Conservation (phyloP, 2,888 invertebrate species). For the Mamestra brassicae region DNA sequence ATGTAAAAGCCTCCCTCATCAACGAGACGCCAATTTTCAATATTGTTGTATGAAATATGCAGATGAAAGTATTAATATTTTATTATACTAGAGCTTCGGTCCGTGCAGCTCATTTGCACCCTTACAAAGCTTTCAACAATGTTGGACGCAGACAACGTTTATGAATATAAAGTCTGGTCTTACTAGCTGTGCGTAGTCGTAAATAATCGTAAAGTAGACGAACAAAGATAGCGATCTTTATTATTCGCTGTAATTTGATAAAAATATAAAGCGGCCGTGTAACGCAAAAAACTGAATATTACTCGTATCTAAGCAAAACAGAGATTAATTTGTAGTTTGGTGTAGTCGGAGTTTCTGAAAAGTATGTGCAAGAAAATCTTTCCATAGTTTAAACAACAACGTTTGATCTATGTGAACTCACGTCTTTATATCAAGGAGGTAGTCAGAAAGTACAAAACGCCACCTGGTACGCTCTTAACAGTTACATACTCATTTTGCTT, state of each 20-base stretch:
- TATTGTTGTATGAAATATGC: conserved; percentile 58
- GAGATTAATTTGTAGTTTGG: conserved; percentile 7
- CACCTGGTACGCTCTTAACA: not conserved
- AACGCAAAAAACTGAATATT: conserved; percentile 40
- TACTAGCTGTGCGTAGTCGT: conserved; percentile 49
- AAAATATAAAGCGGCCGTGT: conserved; percentile 38
- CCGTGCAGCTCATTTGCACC: conserved; percentile 61
- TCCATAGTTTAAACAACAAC: not conserved
- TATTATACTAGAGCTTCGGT: conserved; percentile 50
- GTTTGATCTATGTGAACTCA: not conserved
- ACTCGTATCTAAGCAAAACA: conserved; percentile 32
- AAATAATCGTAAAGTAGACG: conserved; percentile 63
- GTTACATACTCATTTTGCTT: not conserved
- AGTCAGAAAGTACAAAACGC: not conserved
- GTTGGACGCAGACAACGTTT: conserved; percentile 52
- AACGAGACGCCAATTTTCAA: conserved; percentile 60
- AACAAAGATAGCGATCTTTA: conserved; percentile 57
- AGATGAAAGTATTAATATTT: conserved; percentile 61
- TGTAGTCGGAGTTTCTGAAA: not conserved
- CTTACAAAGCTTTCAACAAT: conserved; percentile 62
- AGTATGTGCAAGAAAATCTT: not conserved
- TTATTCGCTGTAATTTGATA: conserved; percentile 55
- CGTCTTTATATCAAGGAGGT: not conserved
- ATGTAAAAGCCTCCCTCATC: conserved; percentile 46
- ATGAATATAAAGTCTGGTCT: conserved; percentile 51